Base-by-base conservation (phyloP, 2,888 invertebrate genomes). In the Cosmopolites sordidus region DNA sequence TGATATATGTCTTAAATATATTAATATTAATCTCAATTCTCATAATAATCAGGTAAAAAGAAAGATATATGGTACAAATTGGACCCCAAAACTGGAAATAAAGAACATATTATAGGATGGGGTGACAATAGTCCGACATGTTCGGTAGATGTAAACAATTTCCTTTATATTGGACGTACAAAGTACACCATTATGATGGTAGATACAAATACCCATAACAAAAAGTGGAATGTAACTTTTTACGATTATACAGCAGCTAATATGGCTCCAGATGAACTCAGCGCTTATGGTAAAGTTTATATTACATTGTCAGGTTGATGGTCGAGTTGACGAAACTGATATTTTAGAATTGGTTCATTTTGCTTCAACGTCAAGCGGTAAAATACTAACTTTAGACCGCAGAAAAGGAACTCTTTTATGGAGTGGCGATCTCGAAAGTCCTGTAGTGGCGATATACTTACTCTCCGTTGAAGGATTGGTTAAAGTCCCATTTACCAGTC, bases 161-260 rank as follows among this genome's bases (percentile, higher is more conserved):
- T 83, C n/a, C 77, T 92, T 48, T 90, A 86, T 68, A 82, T 92
- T 18, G 91, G 91, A 0, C 81, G 93, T 51, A 92, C 94, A 0
- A 89, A 97, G 69, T 98, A 97, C 73, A 91, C 91, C 55, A 86
- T 98, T 43, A 85, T 92, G 69, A 96, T 98, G 94, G 89, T 89
- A 60, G 96, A 98, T 69, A 85, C 84, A 59, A 84, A 88, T 30
- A 80, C 79, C 16, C 77, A 81, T 37, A 77, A 79, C 42, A 85
- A 87, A 68, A 86, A 86, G 58, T 98, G 97, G 97, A 98, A 99
- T 76, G 91, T 97, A 3, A 97, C 97, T 0, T 98, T 92, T 76
- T 91, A 87, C 67, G 97, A 97, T 75, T 99, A 98, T 72, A 87
- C 95, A 1, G 86, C 92, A 1, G 82, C 83, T 69, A 86, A 85